Conservation (phyloP, 2,888 invertebrate genomes). For the Idaea dimidiata region DNA sequence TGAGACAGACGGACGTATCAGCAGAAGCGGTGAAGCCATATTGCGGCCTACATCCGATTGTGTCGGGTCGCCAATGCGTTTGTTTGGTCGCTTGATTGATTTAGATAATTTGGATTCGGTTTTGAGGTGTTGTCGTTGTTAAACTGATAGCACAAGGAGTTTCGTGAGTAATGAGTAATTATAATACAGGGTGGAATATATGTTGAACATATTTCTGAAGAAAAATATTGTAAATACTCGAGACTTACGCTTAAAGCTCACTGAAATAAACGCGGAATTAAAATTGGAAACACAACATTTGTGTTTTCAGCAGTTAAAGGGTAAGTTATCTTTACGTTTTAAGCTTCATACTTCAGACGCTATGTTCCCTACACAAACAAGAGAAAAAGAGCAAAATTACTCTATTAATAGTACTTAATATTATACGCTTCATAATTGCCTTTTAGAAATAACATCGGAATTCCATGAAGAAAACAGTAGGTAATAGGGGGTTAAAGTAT, state of each 20-base stretch:
- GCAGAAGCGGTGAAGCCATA: slow-evolving; percentile 29
- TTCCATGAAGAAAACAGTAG: slow-evolving; percentile 8
- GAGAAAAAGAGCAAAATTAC: slow-evolving; percentile 33
- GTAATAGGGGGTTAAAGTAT: too few relatives aligned
- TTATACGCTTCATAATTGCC: slow-evolving; percentile 41
- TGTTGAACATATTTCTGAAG: too few relatives aligned
- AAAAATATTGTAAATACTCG: too few relatives aligned
- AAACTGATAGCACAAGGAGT: neutral
- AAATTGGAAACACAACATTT: too few relatives aligned
- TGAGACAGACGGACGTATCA: slow-evolving; percentile 42
- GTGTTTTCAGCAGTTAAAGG: too few relatives aligned
- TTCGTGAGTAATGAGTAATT: neutral
- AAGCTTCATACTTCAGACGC: neutral
- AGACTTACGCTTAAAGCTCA: too few relatives aligned
- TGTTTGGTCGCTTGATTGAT: slow-evolving; percentile 9
- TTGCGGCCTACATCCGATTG: slow-evolving; percentile 30
- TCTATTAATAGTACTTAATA: slow-evolving; percentile 57
- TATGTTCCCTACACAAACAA: slow-evolving; percentile 8
- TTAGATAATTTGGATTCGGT: slow-evolving; percentile 5
- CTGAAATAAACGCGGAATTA: too few relatives aligned
- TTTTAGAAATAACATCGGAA: slow-evolving; percentile 12
- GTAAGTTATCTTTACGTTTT: slow-evolving; percentile 2
- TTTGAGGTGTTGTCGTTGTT: neutral
- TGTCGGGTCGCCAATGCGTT: slow-evolving; percentile 16
- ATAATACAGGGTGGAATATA: neutral